Conservation (phyloP, 2,113 vertebrate genomes). For the Nansenia antarctica region DNA sequence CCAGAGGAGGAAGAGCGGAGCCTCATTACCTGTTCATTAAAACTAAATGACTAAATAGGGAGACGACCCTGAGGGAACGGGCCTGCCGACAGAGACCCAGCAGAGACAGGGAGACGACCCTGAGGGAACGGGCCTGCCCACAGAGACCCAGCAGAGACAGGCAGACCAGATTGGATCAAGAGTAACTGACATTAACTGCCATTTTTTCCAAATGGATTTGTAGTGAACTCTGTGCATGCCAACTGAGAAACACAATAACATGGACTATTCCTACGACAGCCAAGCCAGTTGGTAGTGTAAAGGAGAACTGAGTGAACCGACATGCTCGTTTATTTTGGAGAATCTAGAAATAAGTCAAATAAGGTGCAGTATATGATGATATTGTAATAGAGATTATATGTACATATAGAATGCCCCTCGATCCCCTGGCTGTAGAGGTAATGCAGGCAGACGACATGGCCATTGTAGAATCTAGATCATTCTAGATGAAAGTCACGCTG, state of each 20-base stretch:
- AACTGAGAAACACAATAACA: too few relatives aligned
- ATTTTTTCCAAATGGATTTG: constrained; percentile 67
- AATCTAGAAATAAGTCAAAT: too few relatives aligned
- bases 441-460: too few relatives aligned
- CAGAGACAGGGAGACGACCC: constrained; percentile 51
- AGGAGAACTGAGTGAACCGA: neutral
- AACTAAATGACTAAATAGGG: constrained; percentile 65
- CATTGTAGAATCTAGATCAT: too few relatives aligned
- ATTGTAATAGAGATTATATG: too few relatives aligned
- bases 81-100: constrained; percentile 41
- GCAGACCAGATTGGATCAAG: constrained; percentile 64
- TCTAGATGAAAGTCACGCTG: constrained; percentile 7
- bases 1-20: constrained; percentile 51
- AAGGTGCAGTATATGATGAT: too few relatives aligned
- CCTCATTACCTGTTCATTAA: constrained; percentile 69
- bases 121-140: too few relatives aligned
- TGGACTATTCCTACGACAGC: neutral
- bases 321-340: too few relatives aligned
- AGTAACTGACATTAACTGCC: too few relatives aligned
- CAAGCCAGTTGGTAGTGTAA: neutral
- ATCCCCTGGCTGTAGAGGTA: too few relatives aligned
- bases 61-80: too few relatives aligned
- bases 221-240: constrained; percentile 25
- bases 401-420: too few relatives aligned
- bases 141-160: constrained; percentile 54